Evolutionary conservation across 2,797 vertebrate species (phyloP), one percentile per base, ranked within the genome.

Genomic region (Cyclopterus lumpus): DNA sequence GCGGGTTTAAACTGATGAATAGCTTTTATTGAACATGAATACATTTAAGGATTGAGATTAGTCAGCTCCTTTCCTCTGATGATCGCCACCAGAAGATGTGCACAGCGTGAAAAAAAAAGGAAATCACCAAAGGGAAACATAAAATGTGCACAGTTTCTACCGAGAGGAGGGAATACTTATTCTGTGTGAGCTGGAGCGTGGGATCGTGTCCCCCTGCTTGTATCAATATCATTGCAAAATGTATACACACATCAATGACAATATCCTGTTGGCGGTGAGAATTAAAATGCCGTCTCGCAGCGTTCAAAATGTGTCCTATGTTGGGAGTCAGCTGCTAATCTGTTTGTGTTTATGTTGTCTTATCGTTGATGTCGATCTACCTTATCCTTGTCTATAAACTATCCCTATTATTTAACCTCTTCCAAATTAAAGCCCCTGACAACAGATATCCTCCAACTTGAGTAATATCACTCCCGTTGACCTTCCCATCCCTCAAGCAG

Each of bases 11-110:
- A 89, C 94, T 96, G 95, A 96, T 96, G 95, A 96, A 96, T 94
- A 95, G 94, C 90, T 95, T 96, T 96, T 95, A 97, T 94, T 96
- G 95, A 97, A 95, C 94, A 91, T 93, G 95, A 97, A 97, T 97
- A 96, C 91, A 95, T 96, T 96, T 95, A 93, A 84, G 95, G 95
- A 94, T 96, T 94, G 88, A 92, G 93, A 96, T 95, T 95, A 96
- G 95, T 97, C 96, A 96, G 96, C 95, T 88, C 91, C 90, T 95
- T 96, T 93, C 93, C 86, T 86, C 69, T 92, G 91, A 93, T 94
- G 93, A 95, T 95, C 94, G 93, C 88, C 74, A 53, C 88, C 66
- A 90, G 93, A 93, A 92, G 91, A 94, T 90, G 81, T 85, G 92
- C 92, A 96, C 93, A 87, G 85, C 85, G 84, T 91, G 78, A 75